Percentiles rank a stretch among this genome's conserved stretches.
These are phyloP conservation scores for Tenualosa thibaudeaui DNA, from an alignment of 2,797 vertebrate species.

Conservation along the genomic window DNA sequence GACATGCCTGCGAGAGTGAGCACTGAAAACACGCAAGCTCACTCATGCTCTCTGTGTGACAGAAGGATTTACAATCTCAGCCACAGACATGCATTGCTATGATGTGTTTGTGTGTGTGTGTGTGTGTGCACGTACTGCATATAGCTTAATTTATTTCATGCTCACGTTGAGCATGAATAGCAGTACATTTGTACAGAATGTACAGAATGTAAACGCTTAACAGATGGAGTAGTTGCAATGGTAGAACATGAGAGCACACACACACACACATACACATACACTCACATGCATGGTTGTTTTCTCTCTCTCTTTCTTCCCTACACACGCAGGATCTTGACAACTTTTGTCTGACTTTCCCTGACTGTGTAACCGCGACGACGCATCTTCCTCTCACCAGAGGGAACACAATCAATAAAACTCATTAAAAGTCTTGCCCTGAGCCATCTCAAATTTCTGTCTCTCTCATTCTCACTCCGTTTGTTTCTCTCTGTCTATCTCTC, in stretches of 20 bases:
- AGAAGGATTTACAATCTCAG: neutral
- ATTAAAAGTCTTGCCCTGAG: slow-evolving; percentile 1
- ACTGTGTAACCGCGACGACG: neutral
- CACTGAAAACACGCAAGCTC: neutral
- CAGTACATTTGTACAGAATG: neutral
- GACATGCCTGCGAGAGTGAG: neutral
- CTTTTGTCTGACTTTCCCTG: neutral
- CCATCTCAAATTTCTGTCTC: slow-evolving; percentile 16
- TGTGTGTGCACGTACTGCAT: neutral
- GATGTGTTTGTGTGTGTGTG: neutral
- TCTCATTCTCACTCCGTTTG: neutral
- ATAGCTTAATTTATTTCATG: neutral
- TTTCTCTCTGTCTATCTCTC: neutral
- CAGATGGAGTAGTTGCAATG: neutral
- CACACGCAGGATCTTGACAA: neutral
- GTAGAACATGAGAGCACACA: neutral
- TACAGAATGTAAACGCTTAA: neutral
- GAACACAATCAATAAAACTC: slow-evolving; percentile 2
- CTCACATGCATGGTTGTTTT: neutral
- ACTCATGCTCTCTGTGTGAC: neutral
- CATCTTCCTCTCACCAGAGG: neutral
- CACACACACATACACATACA: slow-evolving; percentile 2
- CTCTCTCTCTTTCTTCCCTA: neutral
- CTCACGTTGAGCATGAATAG: neutral
- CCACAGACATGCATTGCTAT: neutral